phyloP scores from a whole-genome alignment of 2,888 invertebrate genomes.

The Paralinhomoeus sp. region DNA sequence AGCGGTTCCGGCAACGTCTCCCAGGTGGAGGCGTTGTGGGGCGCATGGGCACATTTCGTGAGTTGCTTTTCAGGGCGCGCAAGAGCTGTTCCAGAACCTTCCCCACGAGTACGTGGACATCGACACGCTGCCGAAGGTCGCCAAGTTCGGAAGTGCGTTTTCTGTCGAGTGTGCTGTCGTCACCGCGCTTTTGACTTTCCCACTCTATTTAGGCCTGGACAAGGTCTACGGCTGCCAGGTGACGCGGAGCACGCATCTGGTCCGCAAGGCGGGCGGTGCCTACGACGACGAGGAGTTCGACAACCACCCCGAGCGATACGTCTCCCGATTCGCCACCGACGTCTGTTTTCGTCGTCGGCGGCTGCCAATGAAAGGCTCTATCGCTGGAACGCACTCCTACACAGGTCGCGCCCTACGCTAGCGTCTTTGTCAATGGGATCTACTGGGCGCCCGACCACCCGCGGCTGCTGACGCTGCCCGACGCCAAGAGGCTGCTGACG shows the following conservation, averaged over 20 bases:
- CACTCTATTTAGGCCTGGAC: conserved; percentile 46
- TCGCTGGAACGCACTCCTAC: no score
- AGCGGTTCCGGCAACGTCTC: conserved; percentile 95
- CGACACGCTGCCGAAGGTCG: conserved; percentile 74
- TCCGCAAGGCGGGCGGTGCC: conserved; percentile 64
- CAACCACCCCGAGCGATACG: conserved; percentile 70
- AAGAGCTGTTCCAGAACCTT: conserved; percentile 64
- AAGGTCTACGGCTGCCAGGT: conserved; percentile 93
- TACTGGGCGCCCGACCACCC: conserved; percentile 97
- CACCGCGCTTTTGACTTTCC: no score
- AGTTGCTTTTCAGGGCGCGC: conserved; percentile 29
- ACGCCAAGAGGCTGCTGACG: conserved; percentile 66
- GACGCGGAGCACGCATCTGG: conserved; percentile 70
- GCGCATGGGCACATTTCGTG: no score
- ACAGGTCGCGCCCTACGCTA: conserved; percentile 83
- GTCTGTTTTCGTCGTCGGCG: conserved; percentile 27
- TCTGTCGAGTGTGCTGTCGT: neutral
- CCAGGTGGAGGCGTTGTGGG: no score
- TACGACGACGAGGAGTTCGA: conserved; percentile 76
- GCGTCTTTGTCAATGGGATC: conserved; percentile 87
- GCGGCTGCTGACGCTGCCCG: conserved; percentile 80
- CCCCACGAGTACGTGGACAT: conserved; percentile 94
- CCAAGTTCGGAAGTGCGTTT: conserved; percentile 68
- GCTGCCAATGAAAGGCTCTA: no score
- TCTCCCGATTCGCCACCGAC: conserved; percentile 80